Conservation (phyloP, 1,140 invertebrate species). For the Zaprionus capensis region DNA sequence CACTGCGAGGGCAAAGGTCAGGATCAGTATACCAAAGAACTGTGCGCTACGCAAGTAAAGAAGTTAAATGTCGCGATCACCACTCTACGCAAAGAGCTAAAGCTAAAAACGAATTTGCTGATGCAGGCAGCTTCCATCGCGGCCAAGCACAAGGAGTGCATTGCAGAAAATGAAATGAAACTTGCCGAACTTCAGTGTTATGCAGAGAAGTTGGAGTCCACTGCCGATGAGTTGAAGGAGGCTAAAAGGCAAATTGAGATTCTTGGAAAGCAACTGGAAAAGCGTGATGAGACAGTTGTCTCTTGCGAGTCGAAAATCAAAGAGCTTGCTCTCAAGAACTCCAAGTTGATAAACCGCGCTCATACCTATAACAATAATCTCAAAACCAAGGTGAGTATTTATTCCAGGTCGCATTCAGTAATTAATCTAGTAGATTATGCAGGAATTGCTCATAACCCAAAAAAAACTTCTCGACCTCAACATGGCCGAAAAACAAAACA, state of each 20-base stretch:
- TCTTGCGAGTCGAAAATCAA: neutral
- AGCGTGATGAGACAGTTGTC: neutral
- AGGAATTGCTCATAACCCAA: neutral
- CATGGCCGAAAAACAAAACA: too few relatives aligned
- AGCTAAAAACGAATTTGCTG: neutral
- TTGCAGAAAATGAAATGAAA: neutral
- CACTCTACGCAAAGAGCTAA: neutral
- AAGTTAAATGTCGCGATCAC: neutral
- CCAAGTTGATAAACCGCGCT: neutral
- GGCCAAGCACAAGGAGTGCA: neutral
- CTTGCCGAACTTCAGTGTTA: neutral
- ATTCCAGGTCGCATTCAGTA: neutral
- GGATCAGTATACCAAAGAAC: neutral
- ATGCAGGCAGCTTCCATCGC: neutral
- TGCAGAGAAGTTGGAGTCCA: neutral
- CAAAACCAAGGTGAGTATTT: neutral
- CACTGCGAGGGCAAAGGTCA: neutral
- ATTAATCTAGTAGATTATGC: neutral
- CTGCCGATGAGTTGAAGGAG: neutral
- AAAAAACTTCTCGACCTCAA: too few relatives aligned
- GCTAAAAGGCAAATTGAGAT: neutral
- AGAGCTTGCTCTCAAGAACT: neutral
- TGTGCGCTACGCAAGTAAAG: neutral
- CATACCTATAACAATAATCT: neutral
- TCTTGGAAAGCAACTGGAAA: neutral